Base-by-base conservation (phyloP, 2,888 invertebrate species). In the Rhingia rostrata region DNA sequence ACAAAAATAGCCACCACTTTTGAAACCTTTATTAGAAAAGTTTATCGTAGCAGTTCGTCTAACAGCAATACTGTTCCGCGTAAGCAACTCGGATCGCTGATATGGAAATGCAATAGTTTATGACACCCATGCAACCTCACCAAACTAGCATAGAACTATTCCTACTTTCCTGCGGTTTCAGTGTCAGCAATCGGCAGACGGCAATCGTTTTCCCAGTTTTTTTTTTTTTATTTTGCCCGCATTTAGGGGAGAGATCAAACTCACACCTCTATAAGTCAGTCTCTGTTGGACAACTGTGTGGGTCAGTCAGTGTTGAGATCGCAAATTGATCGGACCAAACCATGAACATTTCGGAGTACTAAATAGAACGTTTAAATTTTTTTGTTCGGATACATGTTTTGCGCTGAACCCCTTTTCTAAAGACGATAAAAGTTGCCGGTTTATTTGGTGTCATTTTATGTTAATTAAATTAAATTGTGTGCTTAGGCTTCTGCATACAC, bases 301-400 rank as follows among this genome's bases (percentile, higher is more conserved):
- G 77, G 47, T 66, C 82, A 82, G 82, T 82, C 66, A 72, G 66
- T 56, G 32, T 67, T 66, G 43, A 67, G 72, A 72, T 72, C 45
- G 66, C 82, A 49, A 41, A 56, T 61, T 66, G 82, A 49, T 78
- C 72, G 43, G 45, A 54, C 35, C 47, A 41, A 41, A n/a, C 30
- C n/a, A 33, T 30, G 4, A 61, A 22, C 22, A 22, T 66, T 60
- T 64, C 43, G 70, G 43, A 60, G 64, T 58, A 22, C 12, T 5
- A n/a, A 30, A 2, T 10, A 47, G 33, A n/a, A 12, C 10, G 32
- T 33, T 4, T 9, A 4, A 1, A 5, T 7, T 14, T 9, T 30
- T 64, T 14, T 39, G 6, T 60, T 56, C 54, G 6, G 45, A 35
- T 14, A 37, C 30, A 49, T 47, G n/a, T 49, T 77, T 7, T 9